A percentile compares a stretch with the other conserved stretches of the same genome.
phyloP scores from a whole-genome alignment of 2,113 vertebrate species.

The Bubo scandiacus region DNA sequence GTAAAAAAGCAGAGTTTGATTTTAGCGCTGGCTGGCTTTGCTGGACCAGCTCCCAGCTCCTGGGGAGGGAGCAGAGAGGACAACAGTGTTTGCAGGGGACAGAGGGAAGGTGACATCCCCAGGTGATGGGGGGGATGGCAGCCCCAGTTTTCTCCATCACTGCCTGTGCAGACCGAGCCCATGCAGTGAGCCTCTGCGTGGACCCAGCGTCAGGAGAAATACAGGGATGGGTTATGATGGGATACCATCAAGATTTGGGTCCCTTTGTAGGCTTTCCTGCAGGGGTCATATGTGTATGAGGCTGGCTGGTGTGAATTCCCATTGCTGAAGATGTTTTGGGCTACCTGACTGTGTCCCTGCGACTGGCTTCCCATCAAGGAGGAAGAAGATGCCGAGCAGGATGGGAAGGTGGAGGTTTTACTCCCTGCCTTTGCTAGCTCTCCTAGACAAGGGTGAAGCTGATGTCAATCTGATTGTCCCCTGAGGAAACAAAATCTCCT shows the following conservation, averaged over 20 bases:
- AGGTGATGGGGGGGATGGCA: neutral
- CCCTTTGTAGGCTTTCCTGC: neutral
- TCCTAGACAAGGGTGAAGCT: neutral
- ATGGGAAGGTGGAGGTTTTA: neutral
- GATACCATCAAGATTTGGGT: neutral
- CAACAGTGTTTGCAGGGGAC: neutral
- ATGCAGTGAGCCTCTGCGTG: rapidly evolving
- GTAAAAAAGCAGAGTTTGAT: neutral
- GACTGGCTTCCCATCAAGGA: neutral
- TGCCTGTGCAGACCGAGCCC: neutral
- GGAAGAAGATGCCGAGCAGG: neutral
- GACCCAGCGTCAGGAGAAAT: neutral
- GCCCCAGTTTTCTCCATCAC: neutral
- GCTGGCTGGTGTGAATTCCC: neutral
- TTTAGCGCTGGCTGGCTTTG: neutral
- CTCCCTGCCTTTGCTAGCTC: neutral
- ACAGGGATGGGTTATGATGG: neutral
- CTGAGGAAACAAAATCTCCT: neutral
- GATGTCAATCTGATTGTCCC: neutral
- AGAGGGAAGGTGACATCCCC: neutral
- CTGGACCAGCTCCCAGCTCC: neutral
- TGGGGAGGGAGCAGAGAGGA: neutral
- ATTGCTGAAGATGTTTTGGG: neutral
- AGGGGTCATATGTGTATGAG: rapidly evolving
- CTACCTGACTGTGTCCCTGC: neutral